Evolutionary conservation across 2,888 invertebrate species (phyloP).

Genomic region (Ormyrus thymus): DNA sequence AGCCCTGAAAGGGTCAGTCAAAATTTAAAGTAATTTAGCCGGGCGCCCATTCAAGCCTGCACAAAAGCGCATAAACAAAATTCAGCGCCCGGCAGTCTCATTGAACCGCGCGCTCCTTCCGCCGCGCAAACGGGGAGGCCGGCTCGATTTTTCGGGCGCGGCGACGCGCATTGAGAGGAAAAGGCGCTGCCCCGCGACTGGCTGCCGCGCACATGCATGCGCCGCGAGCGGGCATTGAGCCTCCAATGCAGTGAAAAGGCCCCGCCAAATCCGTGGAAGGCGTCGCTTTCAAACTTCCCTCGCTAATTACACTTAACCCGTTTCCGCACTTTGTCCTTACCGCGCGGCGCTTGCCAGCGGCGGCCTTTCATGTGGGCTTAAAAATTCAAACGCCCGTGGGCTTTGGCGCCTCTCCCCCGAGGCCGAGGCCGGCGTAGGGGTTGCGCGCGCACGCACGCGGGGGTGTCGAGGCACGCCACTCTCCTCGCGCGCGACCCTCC

Average conservation of each 20-base stretch:
- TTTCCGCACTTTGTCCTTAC: constrained; percentile 57
- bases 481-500: too few relatives aligned
- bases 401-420: constrained; percentile 7
- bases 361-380: constrained; percentile 52
- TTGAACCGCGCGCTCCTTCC: neutral
- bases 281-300: constrained; percentile 49
- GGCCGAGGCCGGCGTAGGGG: neutral
- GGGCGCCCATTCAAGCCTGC: neutral
- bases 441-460: constrained; percentile 6
- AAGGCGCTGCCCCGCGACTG: too few relatives aligned
- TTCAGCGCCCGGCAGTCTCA: constrained; percentile 21
- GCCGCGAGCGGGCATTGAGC: neutral
- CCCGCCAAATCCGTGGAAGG: constrained; percentile 39
- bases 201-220: neutral
- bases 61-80: constrained; percentile 14
- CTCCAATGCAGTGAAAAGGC: constrained; percentile 37
- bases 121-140: neutral
- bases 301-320: constrained; percentile 61
- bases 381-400: constrained; percentile 49
- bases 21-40: too few relatives aligned
- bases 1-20: too few relatives aligned
- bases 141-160: constrained; percentile 7
- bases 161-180: neutral
- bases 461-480: constrained; percentile 8
- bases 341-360: constrained; percentile 6